These are phyloP conservation scores for Hermaeophaga mercurialis DNA, from an alignment of 2,888 invertebrate genomes.

Conservation along the genomic window DNA sequence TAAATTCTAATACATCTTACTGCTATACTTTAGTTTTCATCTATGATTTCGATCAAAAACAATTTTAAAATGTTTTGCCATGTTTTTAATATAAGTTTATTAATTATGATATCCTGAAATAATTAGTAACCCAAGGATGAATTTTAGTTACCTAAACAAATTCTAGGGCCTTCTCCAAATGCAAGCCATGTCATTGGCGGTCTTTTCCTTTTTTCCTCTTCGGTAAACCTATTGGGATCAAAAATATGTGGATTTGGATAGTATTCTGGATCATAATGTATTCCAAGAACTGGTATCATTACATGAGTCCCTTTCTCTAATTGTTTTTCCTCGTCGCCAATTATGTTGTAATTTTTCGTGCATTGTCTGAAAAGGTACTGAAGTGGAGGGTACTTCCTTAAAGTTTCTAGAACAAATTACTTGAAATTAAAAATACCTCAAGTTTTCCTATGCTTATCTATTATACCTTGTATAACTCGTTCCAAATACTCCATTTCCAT, in stretches of 20 bases:
- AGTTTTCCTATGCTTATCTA: too few species aligned
- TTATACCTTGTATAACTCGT: background rate
- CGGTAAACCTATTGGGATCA: conserved; percentile 42
- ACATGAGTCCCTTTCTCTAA: conserved; percentile 51
- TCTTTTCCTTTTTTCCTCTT: conserved; percentile 35
- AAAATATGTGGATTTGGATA: conserved; percentile 42
- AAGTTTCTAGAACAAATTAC: conserved; percentile 48
- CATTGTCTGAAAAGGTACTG: conserved; percentile 39
- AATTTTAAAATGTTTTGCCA: too few species aligned
- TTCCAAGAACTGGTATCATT: conserved; percentile 44
- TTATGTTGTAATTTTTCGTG: conserved; percentile 45
- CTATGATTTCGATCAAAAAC: too few species aligned
- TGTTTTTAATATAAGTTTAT: too few species aligned
- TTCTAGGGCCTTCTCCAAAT: conserved; percentile 53
- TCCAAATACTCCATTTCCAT: conserved; percentile 7
- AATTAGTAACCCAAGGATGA: too few species aligned
- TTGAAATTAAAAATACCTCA: too few species aligned
- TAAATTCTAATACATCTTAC: too few species aligned
- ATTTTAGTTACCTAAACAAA: conserved; percentile 48
- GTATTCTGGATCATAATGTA: conserved; percentile 44
- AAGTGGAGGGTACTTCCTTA: conserved; percentile 51
- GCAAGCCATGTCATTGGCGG: conserved; percentile 44
- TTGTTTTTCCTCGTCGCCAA: conserved; percentile 43
- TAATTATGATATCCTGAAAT: too few species aligned
- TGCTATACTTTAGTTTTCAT: too few species aligned